Evolutionary conservation across 2,797 vertebrate genomes (phyloP).

Genomic region (Microtus californicus): DNA sequence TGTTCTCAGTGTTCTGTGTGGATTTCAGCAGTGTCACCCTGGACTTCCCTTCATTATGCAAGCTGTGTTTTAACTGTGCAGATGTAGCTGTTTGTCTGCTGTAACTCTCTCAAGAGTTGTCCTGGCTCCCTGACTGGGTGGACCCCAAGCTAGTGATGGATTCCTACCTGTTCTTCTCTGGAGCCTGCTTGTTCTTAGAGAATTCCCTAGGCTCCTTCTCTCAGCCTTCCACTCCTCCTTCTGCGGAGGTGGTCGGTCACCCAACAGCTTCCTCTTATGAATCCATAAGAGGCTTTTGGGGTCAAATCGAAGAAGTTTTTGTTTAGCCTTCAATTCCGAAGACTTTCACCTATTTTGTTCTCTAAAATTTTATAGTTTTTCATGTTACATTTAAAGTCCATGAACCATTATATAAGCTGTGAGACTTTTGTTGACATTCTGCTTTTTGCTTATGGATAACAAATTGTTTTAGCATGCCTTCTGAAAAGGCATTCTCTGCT

Average conservation of each 20-base stretch:
- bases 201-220: background rate
- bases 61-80: background rate
- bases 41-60: background rate
- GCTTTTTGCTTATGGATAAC: background rate
- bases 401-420: background rate
- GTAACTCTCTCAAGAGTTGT: conserved; percentile 12
- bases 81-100: background rate
- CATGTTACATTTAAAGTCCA: background rate
- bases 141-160: background rate
- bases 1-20: background rate
- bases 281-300: background rate
- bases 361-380: background rate
- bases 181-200: background rate
- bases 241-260: background rate
- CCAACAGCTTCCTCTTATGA: background rate
- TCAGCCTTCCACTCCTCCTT: background rate
- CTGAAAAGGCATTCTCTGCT: background rate
- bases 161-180: background rate
- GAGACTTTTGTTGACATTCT: conserved; percentile 1
- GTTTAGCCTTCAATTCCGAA: background rate
- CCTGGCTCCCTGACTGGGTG: background rate
- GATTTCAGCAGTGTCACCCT: conserved; percentile 2
- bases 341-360: conserved; percentile 1
- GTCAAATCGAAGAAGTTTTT: conserved; percentile 17
- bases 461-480: background rate